These are phyloP conservation scores for Episyrphus balteatus DNA, from an alignment of 1,140 invertebrate species.

Conservation along the genomic window DNA sequence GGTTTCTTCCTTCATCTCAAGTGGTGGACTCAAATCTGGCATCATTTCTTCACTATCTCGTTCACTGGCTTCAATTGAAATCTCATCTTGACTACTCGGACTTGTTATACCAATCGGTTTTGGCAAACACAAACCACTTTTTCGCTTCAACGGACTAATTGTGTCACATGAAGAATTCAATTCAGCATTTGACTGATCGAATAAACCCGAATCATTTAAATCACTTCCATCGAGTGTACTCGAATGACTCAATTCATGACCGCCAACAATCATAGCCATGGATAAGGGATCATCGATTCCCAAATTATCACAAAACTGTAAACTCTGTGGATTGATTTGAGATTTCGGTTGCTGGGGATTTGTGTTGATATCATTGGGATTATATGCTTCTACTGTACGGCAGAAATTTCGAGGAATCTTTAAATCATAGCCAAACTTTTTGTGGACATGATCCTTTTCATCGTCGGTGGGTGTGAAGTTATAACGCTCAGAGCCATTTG, in stretches of 20 bases:
- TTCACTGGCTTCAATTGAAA: background rate
- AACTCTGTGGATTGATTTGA: slow-evolving; percentile 71
- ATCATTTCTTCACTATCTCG: background rate
- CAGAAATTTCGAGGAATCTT: slow-evolving; percentile 63
- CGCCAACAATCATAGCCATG: slow-evolving; percentile 37
- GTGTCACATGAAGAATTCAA: background rate
- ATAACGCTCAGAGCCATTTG: slow-evolving; percentile 53
- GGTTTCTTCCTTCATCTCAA: background rate
- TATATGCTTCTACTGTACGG: slow-evolving; percentile 54
- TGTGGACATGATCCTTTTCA: slow-evolving; percentile 55
- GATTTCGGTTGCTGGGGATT: slow-evolving; percentile 36
- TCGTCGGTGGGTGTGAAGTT: slow-evolving; percentile 63
- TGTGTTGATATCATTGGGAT: slow-evolving; percentile 33
- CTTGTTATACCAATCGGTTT: slow-evolving; percentile 1
- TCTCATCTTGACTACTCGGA: background rate
- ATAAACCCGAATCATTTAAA: slow-evolving; percentile 7
- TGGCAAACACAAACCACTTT: slow-evolving; percentile 4
- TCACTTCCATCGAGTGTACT: slow-evolving; percentile 5
- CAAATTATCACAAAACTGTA: slow-evolving; percentile 66
- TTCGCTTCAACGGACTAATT: slow-evolving; percentile 8
- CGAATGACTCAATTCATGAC: slow-evolving; percentile 19
- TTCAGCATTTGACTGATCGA: slow-evolving; percentile 1
- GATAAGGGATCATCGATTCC: slow-evolving; percentile 63
- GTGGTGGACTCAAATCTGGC: background rate
- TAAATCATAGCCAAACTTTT: slow-evolving; percentile 56